Evolutionary conservation across 2,113 vertebrate species (phyloP), one percentile per base, ranked within the genome.

Genomic region (Vanacampus margaritifer): DNA sequence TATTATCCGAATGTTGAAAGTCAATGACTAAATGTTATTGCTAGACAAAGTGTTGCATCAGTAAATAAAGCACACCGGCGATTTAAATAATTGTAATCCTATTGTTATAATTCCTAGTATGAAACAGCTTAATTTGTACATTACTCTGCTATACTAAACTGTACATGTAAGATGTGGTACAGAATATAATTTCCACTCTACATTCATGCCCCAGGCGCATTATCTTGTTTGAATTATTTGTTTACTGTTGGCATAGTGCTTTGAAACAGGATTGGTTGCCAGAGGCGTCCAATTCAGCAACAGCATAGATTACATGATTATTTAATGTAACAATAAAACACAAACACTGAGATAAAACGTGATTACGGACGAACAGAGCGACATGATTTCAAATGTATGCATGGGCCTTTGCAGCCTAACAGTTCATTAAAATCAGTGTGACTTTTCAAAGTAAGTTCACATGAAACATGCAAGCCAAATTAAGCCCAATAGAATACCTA

Each of bases 161-260:
- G 14, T 46, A 17, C 5, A 6, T 19, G 43, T 46, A 19, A 19
- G 6, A 46, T 46, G 5, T 46, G 16, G 16, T 46, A 17, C 14
- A 21, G 60, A 62, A 14, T 36, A n/a, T 64, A 39, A 72, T 65
- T 65, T 64, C 36, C 16, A 39, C 39, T 13, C 28, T 24, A 37
- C 17, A 35, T 16, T 12, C 53, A 62, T 57, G 46, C 46, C 23
- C 65, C 13, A 50, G 53, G 64, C 62, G 16, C 57, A 39, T 69
- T 60, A 50, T 50, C 23, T 60, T 63, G 54, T 73, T 69, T 66
- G 17, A 51, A 48, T 69, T 61, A 56, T 69, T 73, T 48, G 48
- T 57, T 65, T 39, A 39, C 17, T 65, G 65, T 37, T 57, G 32
- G 53, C 39, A 9, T 45, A 72, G n/a, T 3, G 26, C 41, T 56